Evolutionary conservation across 2,113 vertebrate species (phyloP), one percentile per base, ranked within the genome.

Genomic region (Lontra canadensis): DNA sequence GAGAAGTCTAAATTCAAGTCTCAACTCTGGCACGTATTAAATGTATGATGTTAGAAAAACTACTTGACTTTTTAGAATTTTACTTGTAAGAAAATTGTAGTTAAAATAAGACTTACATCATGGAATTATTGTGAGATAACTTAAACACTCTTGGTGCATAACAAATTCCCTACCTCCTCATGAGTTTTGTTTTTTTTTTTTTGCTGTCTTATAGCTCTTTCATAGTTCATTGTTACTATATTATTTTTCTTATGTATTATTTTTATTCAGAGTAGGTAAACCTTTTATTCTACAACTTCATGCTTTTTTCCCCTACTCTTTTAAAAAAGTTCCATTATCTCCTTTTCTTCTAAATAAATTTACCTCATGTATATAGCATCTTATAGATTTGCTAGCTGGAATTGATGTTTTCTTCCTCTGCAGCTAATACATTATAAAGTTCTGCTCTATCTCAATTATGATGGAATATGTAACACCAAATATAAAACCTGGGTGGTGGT

Each of bases 241-340:
- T 84, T 93, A 55, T 12, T 13, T 83, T 96, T 69, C 31, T 76
- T 96, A 86, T 4, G 0, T 42, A 55, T 78, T 93, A 42, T 25
- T 80, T 96, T 96, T 88, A n/a, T 96, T 92, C n/a, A 94, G 80
- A 97, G 34, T 57, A 87, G 11, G 63, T 49, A 88, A 83, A 76
- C 0, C 4, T 88, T 93, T 89, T 94, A 80, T 7, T 92, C 25
- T 63, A 81, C 1, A 84, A 47, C 18, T 89, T 55, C 36, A 88
- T 82, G 29, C 55, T 80, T 31, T 21, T 25, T 74, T 65, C 61
- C 20, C 59, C 21, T 71, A 76, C 25, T 78, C 14, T 80, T 67
- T 52, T 20, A 6, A 88, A 84, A 61, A 88, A 90, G 29, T 90
- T 55, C 14, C 6, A 76, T 79, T 87, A 49, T 47, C 34, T 67